Evolutionary conservation across 92 coral and sea anemone species (phyloP).

Genomic region (Palythoa grandis): DNA sequence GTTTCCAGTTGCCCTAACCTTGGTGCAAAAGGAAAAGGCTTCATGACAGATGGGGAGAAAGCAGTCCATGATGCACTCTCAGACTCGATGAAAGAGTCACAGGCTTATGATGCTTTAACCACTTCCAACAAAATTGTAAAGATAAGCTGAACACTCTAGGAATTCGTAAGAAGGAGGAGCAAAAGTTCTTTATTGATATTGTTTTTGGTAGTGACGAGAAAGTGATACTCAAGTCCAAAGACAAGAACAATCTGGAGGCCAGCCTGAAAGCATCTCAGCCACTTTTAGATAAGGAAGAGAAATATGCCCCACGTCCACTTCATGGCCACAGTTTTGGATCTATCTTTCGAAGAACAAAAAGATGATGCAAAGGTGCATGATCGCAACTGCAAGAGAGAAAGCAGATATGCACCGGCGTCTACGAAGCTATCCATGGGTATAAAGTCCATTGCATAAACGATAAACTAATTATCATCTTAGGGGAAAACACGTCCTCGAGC

Average conservation of each 20-base stretch:
- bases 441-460: too few relatives aligned
- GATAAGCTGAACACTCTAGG: constrained; percentile 34
- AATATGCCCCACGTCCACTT: constrained; percentile 10
- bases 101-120: constrained; percentile 57
- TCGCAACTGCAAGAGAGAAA: constrained; percentile 42
- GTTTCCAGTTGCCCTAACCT: constrained; percentile 21
- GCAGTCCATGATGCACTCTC: constrained; percentile 48
- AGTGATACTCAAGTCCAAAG: constrained; percentile 43
- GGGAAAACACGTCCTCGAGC: too few relatives aligned
- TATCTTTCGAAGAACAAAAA: constrained; percentile 17
- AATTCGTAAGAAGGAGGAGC: constrained; percentile 45
- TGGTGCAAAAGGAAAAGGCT: constrained; percentile 41
- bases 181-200: constrained; percentile 44
- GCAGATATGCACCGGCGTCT: constrained; percentile 72
- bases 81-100: constrained; percentile 50
- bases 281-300: constrained; percentile 41
- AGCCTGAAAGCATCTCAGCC: constrained; percentile 42
- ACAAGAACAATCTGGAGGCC: constrained; percentile 33
- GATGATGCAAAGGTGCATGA: constrained; percentile 60
- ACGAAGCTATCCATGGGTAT: too few relatives aligned
- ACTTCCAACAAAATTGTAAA: constrained; percentile 45
- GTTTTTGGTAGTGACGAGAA: constrained; percentile 53
- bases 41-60: constrained; percentile 59
- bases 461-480: too few relatives aligned
- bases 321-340: constrained; percentile 44